phyloP scores from a whole-genome alignment of 2,797 vertebrate species.

The Hypotaenidia philippensis region DNA sequence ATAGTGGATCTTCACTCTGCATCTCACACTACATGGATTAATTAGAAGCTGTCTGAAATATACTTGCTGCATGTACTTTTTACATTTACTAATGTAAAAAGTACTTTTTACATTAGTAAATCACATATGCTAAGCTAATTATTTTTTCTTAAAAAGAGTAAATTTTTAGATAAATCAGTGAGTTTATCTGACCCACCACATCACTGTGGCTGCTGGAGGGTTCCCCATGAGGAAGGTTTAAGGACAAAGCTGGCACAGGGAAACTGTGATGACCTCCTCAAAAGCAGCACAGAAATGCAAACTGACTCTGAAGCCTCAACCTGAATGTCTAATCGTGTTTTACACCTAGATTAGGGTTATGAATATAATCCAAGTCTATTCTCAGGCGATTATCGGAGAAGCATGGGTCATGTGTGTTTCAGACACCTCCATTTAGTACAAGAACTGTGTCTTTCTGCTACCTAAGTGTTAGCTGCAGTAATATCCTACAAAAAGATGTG shows the following conservation, averaged over 20 bases:
- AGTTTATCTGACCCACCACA: neutral
- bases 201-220: neutral
- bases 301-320: neutral
- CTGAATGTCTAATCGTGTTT: neutral
- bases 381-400: neutral
- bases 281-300: neutral
- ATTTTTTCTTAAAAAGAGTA: neutral
- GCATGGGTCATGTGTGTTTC: neutral
- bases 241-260: neutral
- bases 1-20: neutral
- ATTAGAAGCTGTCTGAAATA: neutral
- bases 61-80: neutral
- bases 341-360: constrained; percentile 1
- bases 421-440: neutral
- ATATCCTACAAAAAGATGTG: neutral
- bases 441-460: neutral
- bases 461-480: neutral
- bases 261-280: neutral
- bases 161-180: neutral
- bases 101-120: neutral
- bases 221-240: neutral
- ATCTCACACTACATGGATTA: neutral
- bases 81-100: neutral
- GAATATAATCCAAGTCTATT: neutral
- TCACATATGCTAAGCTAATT: neutral